Conservation (phyloP, 2,888 invertebrate species). For the Lapara coniferarum region DNA sequence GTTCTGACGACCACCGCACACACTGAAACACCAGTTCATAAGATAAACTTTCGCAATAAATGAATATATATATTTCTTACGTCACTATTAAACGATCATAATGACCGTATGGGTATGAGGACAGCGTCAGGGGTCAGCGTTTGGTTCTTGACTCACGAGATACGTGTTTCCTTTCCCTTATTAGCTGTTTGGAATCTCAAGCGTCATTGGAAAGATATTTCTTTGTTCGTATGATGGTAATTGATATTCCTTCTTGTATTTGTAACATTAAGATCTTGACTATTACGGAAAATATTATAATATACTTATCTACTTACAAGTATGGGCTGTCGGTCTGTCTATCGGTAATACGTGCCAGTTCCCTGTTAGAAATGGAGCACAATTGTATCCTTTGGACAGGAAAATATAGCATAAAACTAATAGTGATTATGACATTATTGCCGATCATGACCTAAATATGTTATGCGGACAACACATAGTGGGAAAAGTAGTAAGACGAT, state of each 20-base stretch:
- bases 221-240: constrained; percentile 20
- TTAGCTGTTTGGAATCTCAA: constrained; percentile 23
- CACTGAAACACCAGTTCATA: constrained; percentile 27
- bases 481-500: background rate
- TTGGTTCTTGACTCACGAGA: constrained; percentile 37
- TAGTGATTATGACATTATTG: no score
- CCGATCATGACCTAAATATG: no score
- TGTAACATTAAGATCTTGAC: no score
- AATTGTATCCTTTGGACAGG: no score
- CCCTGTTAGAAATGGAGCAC: no score
- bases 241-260: background rate
- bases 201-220: constrained; percentile 28
- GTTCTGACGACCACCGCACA: constrained; percentile 27
- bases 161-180: constrained; percentile 34
- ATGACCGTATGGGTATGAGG: constrained; percentile 36
- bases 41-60: constrained; percentile 48
- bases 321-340: no score
- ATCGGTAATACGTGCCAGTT: no score
- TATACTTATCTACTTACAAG: no score
- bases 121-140: constrained; percentile 32
- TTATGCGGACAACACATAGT: background rate
- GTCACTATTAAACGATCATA: constrained; percentile 41
- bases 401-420: no score
- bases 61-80: constrained; percentile 40
- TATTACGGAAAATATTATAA: no score